Evolutionary conservation across 53 echinoderm and acorn worm genomes (phyloP).

Genomic region (Luidia sarsii): DNA sequence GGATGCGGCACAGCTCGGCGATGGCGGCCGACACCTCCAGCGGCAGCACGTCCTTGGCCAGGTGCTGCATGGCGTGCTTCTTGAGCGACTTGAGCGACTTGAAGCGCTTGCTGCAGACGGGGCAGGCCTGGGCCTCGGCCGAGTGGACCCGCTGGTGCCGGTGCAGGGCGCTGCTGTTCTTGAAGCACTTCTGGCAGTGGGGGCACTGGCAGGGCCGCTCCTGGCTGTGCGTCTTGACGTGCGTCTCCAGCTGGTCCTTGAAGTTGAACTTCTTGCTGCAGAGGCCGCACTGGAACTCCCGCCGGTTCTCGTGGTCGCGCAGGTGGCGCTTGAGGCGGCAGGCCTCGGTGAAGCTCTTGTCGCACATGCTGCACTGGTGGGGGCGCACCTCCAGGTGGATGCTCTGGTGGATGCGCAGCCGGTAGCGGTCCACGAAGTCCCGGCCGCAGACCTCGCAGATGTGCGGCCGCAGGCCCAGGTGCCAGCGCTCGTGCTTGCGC

Average conservation of each 20-base stretch:
- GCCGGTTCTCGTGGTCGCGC: conserved; percentile 39
- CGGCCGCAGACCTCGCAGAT: conserved; percentile 41
- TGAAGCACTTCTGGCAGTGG: conserved; percentile 41
- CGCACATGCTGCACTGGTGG: conserved; percentile 40
- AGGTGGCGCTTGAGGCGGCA: conserved; percentile 42
- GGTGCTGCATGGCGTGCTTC: conserved; percentile 32
- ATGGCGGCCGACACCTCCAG: neutral
- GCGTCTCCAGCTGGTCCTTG: conserved; percentile 36
- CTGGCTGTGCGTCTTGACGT: conserved; percentile 35
- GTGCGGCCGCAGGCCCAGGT: conserved; percentile 40
- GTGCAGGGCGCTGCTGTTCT: conserved; percentile 25
- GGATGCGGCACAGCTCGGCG: conserved; percentile 30
- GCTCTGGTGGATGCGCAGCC: conserved; percentile 43
- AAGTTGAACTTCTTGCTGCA: conserved; percentile 52
- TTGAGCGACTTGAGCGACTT: conserved; percentile 30
- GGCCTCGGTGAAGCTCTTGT: conserved; percentile 51
- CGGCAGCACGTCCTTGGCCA: conserved; percentile 23
- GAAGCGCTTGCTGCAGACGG: conserved; percentile 27
- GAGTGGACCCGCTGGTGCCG: conserved; percentile 42
- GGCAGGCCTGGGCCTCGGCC: conserved; percentile 18
- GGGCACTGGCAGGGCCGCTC: conserved; percentile 40
- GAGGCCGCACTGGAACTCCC: conserved; percentile 26
- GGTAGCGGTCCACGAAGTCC: conserved; percentile 42
- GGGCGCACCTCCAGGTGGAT: conserved; percentile 51
- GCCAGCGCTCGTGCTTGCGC: conserved; percentile 50